These are phyloP conservation scores for Trematomus bernacchii DNA, from an alignment of 2,797 vertebrate genomes.

Conservation along the genomic window DNA sequence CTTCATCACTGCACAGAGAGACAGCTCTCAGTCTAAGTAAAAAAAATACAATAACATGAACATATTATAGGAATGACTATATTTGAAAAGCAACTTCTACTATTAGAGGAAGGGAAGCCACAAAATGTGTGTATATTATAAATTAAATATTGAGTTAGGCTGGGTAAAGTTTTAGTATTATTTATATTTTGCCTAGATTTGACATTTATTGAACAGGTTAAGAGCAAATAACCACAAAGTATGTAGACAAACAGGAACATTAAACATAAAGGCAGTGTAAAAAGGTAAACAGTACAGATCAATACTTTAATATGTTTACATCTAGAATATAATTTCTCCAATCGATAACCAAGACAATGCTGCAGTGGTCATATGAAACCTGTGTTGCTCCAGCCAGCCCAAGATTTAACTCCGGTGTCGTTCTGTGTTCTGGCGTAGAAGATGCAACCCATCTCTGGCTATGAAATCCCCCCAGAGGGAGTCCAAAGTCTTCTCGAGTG, in stretches of 20 bases:
- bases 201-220: background rate
- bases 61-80: too few species aligned
- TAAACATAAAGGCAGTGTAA: background rate
- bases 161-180: background rate
- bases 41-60: background rate
- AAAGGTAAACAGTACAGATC: background rate
- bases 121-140: background rate
- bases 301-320: background rate
- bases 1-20: background rate
- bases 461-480: slow-evolving; percentile 70
- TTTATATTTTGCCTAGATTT: background rate
- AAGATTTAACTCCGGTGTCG: slow-evolving; percentile 65
- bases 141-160: background rate
- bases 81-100: background rate
- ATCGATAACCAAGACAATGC: slow-evolving; percentile 28
- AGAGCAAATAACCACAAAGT: background rate
- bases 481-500: slow-evolving; percentile 74
- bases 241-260: background rate
- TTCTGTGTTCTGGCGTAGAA: slow-evolving; percentile 58
- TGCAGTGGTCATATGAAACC: slow-evolving; percentile 17
- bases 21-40: background rate
- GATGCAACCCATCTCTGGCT: slow-evolving; percentile 53
- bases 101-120: background rate
- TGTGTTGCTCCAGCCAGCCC: slow-evolving; percentile 61
- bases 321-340: background rate